Evolutionary conservation across 2,113 vertebrate species (phyloP), one percentile per base, ranked within the genome.

Genomic region (Hippoglossus stenolepis): DNA sequence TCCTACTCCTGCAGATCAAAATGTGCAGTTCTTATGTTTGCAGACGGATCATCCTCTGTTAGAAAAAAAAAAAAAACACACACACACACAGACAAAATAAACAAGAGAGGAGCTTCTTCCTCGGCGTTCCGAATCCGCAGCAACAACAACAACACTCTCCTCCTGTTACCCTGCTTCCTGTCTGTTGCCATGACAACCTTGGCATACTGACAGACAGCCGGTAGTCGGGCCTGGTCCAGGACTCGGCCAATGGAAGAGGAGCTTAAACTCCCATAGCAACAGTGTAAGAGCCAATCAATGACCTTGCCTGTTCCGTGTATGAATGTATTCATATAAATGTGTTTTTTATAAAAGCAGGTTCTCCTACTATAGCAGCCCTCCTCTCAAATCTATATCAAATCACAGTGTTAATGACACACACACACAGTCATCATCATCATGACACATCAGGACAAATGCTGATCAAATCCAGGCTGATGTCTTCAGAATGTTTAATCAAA

Each of bases 191-290:
- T 77, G 86, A 79, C 89, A 23, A 92, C 64, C 60, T 11, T 2
- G 51, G 57, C 87, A 92, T 74, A 87, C 90, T 85, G 89, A 88
- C 85, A 73, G 74, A 49, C 66, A 72, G 81, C 53, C 73, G 21
- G 73, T 20, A 20, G 67, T 35, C 17, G 26, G 69, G 53, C 20
- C 28, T 4, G 28, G 61, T 79, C 78, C 28, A 6, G 17, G 43
- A 40, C 59, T 53, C 24, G 79, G 65, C 92, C 91, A 93, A 94
- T 93, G 64, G 17, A 21, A 51, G 75, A 65, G 75, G 73, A 65
- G 73, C 65, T 82, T 85, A 69, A 77, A 79, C 77, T 79, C 58
- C 91, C 94, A 91, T 94, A 92, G 94, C 92, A 94, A 94, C 94
- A 94, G 88, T 8, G 15, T 5, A 65, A 20, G 63, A 91, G 85